phyloP scores from a whole-genome alignment of 2,888 invertebrate genomes.

The Drosophila greeni region DNA sequence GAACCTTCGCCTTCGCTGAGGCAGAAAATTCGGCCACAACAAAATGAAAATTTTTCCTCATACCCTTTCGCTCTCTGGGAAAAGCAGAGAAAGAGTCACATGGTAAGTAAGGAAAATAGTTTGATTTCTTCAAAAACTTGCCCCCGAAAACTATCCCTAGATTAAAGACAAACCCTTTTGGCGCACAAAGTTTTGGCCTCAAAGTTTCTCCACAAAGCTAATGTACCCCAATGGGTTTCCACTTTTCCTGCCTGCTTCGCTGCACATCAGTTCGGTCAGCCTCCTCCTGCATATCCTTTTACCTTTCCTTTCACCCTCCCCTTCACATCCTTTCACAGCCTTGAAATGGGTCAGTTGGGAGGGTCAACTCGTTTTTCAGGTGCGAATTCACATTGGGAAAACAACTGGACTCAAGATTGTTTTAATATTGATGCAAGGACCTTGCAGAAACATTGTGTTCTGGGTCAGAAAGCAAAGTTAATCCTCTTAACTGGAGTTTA shows the following conservation, averaged over 20 bases:
- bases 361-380: slow-evolving; percentile 15
- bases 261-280: slow-evolving; percentile 10
- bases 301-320: too few species aligned
- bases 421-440: slow-evolving; percentile 13
- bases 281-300: neutral
- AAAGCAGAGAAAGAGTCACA: neutral
- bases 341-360: slow-evolving; percentile 28
- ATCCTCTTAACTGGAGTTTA: neutral
- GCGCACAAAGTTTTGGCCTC: slow-evolving; percentile 20
- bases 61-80: slow-evolving; percentile 3
- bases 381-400: slow-evolving; percentile 24
- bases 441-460: slow-evolving; percentile 8
- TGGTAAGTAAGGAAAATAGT: slow-evolving; percentile 16
- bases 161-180: slow-evolving; percentile 37
- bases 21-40: slow-evolving; percentile 30
- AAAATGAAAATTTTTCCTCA: slow-evolving; percentile 12
- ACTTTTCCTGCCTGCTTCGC: slow-evolving; percentile 23
- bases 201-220: slow-evolving; percentile 39
- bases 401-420: slow-evolving; percentile 10
- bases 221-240: slow-evolving; percentile 37
- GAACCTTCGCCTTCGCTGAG: slow-evolving; percentile 40
- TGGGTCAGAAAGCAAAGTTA: neutral
- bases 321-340: slow-evolving; percentile 13
- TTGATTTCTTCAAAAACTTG: slow-evolving; percentile 11
- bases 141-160: slow-evolving; percentile 27